Evolutionary conservation across 2,888 invertebrate species (phyloP).

Genomic region (Stomorhina lunata): DNA sequence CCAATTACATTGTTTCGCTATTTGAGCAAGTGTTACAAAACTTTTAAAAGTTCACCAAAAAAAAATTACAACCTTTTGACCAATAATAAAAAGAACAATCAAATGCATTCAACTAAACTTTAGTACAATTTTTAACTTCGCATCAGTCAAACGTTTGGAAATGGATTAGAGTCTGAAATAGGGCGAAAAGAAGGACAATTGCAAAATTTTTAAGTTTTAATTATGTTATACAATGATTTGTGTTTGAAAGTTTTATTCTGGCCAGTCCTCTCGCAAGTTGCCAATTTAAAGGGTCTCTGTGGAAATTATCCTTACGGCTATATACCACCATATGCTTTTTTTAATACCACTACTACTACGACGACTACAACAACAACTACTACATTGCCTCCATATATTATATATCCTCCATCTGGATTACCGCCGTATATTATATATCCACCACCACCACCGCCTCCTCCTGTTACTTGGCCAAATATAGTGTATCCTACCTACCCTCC

Average conservation of each 20-base stretch:
- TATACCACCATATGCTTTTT: too few relatives aligned
- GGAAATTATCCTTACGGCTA: slow-evolving; percentile 70
- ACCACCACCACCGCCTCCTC: too few relatives aligned
- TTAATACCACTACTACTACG: too few relatives aligned
- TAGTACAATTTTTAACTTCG: slow-evolving; percentile 18
- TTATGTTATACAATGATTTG: slow-evolving; percentile 71
- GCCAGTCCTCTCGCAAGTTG: slow-evolving; percentile 77
- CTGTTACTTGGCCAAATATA: too few relatives aligned
- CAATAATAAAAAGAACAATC: not conserved
- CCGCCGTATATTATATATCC: too few relatives aligned
- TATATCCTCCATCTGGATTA: too few relatives aligned
- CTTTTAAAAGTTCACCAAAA: not conserved
- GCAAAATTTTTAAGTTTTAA: not conserved
- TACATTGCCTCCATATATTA: slow-evolving; percentile 22
- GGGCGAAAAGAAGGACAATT: not conserved
- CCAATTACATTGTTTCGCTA: slow-evolving; percentile 38
- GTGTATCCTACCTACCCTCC: slow-evolving; percentile 55
- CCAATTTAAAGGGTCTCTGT: slow-evolving; percentile 77
- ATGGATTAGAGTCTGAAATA: too few relatives aligned
- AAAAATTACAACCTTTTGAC: not conserved
- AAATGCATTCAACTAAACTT: not conserved
- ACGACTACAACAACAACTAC: slow-evolving; percentile 69
- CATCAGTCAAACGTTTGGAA: not conserved
- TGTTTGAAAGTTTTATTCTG: slow-evolving; percentile 77
- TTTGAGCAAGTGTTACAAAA: slow-evolving; percentile 19